Base-by-base conservation (phyloP, 2,888 invertebrate genomes). In the Ennomos fuscantarius region DNA sequence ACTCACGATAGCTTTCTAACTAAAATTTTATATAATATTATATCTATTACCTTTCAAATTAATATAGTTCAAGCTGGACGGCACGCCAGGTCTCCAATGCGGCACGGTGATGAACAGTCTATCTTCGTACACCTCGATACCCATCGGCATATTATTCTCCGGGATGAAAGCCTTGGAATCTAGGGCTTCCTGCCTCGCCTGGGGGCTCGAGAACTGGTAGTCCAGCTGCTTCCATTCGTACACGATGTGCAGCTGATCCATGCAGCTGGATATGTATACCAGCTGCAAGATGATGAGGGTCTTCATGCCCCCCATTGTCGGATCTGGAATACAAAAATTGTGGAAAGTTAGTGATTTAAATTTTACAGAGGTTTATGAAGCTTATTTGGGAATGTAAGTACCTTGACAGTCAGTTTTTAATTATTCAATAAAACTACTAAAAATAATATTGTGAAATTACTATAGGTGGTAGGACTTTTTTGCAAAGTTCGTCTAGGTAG, bases 141-240 rank as follows among this genome's bases (percentile, higher is more conserved):
- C 96, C 76, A 96, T 93, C 0, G 96, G 96, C 24, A 96, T 90
- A 63, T 95, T 95, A 78, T 95, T 95, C 74, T 94, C 94, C 9
- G 94, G 95, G 36, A 95, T 93, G 72, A 95, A 96, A 60, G 88
- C 87, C 62, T 93, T 93, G 47, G 84, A 89, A 33, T 91, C 88
- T 39, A 95, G 85, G 13, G 95, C 95, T 49, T 93, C 87, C 74
- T 93, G 91, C 52, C 94, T 86, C 2, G 88, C 93, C 8, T 93
- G 93, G 1, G 92, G 84, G 34, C 77, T 92, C 2, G 93, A 93
- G 85, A 94, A 96, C 60, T 94, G 93, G 79, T 93, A 96, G 78
- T 96, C 95, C 46, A 96, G 85, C 81, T 94, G 94, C 69, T 94
- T 95, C 96, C 96, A 96, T 75, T 96, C 94, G 81, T 94, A 96